Evolutionary conservation across 2,113 vertebrate species (phyloP).

Genomic region (Lophochroa leadbeateri): DNA sequence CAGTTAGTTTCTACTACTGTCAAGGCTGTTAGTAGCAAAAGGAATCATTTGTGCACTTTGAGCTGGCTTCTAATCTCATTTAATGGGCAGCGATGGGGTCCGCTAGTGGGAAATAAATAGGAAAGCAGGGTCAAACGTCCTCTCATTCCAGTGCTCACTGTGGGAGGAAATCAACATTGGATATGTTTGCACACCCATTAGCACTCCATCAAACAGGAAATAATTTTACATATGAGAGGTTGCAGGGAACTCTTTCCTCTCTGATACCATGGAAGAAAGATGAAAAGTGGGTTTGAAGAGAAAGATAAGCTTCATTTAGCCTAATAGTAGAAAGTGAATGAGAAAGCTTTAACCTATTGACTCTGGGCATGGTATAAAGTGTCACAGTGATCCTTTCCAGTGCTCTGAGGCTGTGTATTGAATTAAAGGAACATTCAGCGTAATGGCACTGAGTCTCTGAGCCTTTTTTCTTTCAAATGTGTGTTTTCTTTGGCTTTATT

Average conservation of each 20-base stretch:
- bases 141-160: neutral
- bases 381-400: neutral
- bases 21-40: neutral
- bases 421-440: neutral
- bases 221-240: neutral
- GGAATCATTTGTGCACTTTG: neutral
- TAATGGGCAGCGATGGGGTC: neutral
- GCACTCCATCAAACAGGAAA: neutral
- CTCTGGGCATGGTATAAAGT: neutral
- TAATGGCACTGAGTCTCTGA: neutral
- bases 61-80: neutral
- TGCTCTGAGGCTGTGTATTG: neutral
- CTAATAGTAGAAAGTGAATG: neutral
- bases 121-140: neutral
- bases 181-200: neutral
- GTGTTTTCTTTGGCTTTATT: neutral
- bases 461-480: neutral
- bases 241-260: neutral
- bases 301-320: neutral
- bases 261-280: neutral
- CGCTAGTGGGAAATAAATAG: neutral
- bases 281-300: neutral
- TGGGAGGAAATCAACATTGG: neutral
- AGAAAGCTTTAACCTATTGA: neutral
- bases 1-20: neutral